Evolutionary conservation across 1,140 invertebrate species (phyloP).

Genomic region (Magallana gigas): DNA sequence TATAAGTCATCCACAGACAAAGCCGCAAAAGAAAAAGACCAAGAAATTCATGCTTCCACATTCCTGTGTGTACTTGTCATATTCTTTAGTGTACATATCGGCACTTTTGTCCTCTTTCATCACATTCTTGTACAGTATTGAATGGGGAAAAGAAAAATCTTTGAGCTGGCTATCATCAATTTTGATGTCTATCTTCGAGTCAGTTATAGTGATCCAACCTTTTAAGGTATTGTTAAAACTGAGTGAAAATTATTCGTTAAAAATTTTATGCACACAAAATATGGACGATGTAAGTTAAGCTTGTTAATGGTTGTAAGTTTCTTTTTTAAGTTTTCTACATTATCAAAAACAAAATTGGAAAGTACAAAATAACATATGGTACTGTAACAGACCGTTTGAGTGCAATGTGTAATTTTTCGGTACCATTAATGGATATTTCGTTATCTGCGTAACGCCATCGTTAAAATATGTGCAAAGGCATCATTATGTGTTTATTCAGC

Average conservation of each 20-base stretch:
- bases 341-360: no score
- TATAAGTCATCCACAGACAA: neutral
- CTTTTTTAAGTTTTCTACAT: no score
- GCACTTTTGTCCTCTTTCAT: slow-evolving; percentile 66
- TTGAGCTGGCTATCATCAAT: slow-evolving; percentile 68
- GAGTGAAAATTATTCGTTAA: no score
- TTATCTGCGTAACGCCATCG: no score
- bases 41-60: slow-evolving; percentile 61
- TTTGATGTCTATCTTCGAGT: slow-evolving; percentile 66
- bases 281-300: no score
- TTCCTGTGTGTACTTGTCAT: slow-evolving; percentile 67
- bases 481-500: no score
- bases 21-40: slow-evolving; percentile 8
- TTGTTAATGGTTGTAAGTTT: no score
- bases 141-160: slow-evolving; percentile 72
- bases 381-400: no score
- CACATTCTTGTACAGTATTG: slow-evolving; percentile 72
- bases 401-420: no score
- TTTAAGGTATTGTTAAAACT: slow-evolving; percentile 58
- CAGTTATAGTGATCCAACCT: slow-evolving; percentile 66
- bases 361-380: no score
- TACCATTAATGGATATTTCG: neutral
- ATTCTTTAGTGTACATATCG: slow-evolving; percentile 63
- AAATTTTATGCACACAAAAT: no score
- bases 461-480: no score